Conservation (phyloP, 1,140 invertebrate species). For the Zelostemma sp. region DNA sequence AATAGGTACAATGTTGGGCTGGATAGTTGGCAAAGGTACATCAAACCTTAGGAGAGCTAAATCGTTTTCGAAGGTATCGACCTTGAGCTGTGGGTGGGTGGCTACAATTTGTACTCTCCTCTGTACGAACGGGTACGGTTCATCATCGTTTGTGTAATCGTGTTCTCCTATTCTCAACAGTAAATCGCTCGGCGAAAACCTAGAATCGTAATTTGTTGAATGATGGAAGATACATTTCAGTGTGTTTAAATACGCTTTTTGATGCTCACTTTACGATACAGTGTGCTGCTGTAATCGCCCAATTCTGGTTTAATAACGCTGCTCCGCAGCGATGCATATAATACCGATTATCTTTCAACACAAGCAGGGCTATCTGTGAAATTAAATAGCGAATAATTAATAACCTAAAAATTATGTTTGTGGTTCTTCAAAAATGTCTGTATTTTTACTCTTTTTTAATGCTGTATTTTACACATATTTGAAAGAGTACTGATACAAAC, state of each 20-base stretch:
- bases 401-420: no score
- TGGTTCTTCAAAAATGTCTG: no score
- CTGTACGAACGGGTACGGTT: conserved; percentile 90
- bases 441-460: no score
- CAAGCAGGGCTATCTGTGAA: conserved; percentile 85
- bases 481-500: no score
- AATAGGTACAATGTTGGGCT: conserved; percentile 91
- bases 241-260: no score
- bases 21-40: conserved; percentile 86
- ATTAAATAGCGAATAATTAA: neutral
- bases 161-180: conserved; percentile 90
- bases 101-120: conserved; percentile 90
- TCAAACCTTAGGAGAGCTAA: conserved; percentile 90
- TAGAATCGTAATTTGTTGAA: conserved; percentile 59
- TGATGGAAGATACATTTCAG: no score
- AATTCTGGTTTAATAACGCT: conserved; percentile 93
- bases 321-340: conserved; percentile 96
- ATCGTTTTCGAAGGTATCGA: conserved; percentile 93
- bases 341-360: conserved; percentile 90
- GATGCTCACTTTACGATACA: conserved; percentile 91
- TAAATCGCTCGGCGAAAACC: conserved; percentile 90
- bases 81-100: conserved; percentile 92
- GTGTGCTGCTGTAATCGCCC: conserved; percentile 97
- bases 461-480: no score
- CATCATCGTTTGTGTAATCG: conserved; percentile 86